Percentiles rank a stretch among this genome's conserved stretches.
phyloP scores from a whole-genome alignment of 2,797 vertebrate genomes.

The Tangara arthus region DNA sequence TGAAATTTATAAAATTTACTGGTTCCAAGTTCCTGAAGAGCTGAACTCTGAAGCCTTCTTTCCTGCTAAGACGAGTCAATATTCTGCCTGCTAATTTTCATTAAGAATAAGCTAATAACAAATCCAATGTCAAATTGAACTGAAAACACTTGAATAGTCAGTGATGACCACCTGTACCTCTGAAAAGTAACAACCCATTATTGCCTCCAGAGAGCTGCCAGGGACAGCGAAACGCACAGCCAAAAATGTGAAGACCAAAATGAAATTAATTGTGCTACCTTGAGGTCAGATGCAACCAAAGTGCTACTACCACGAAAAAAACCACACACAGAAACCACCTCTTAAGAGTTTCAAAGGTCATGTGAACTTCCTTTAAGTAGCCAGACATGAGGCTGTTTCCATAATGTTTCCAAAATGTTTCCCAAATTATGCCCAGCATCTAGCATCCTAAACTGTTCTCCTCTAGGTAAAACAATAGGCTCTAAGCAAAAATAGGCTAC shows the following conservation, averaged over 20 bases:
- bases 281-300: not conserved
- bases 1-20: not conserved
- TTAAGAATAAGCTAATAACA: not conserved
- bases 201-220: not conserved
- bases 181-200: not conserved
- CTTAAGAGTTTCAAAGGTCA: not conserved
- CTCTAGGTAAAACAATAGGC: not conserved
- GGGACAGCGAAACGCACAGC: not conserved
- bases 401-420: not conserved
- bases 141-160: not conserved
- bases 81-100: not conserved
- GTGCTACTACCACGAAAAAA: not conserved
- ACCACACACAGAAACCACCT: not conserved
- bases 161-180: not conserved
- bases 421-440: not conserved
- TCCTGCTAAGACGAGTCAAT: not conserved
- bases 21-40: not conserved
- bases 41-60: not conserved
- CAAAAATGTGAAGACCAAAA: not conserved
- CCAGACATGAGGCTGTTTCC: not conserved
- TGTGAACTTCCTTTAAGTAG: not conserved
- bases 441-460: not conserved
- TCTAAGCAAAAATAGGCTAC: not conserved
- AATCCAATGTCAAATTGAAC: not conserved
- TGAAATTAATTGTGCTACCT: not conserved